phyloP scores from a whole-genome alignment of 2,888 invertebrate genomes.

The Notocelia uddmanniana region DNA sequence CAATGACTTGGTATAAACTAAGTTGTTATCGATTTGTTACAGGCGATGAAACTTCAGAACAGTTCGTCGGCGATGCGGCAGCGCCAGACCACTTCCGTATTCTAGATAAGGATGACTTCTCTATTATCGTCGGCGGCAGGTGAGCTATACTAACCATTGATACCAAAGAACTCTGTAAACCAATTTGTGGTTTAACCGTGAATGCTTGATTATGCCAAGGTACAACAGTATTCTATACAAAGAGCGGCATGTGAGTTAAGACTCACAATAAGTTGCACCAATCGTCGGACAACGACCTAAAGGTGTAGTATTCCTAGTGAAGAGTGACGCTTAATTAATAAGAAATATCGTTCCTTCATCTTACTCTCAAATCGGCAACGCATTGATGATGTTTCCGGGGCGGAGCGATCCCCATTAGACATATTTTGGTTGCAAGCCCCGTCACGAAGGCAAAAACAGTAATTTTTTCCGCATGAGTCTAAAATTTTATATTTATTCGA shows the following conservation, averaged over 20 bases:
- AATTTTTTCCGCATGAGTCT: constrained; percentile 43
- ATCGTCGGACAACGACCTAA: neutral
- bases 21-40: constrained; percentile 79
- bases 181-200: neutral
- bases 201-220: too few species aligned
- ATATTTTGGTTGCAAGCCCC: neutral
- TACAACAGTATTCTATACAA: neutral
- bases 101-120: constrained; percentile 94
- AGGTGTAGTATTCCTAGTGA: neutral
- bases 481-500: constrained; percentile 31
- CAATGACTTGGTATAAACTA: constrained; percentile 55
- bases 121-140: constrained; percentile 96
- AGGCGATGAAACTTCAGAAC: constrained; percentile 90
- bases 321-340: neutral
- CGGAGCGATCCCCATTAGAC: neutral
- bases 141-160: constrained; percentile 71
- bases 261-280: neutral
- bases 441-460: constrained; percentile 1
- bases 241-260: neutral
- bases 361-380: neutral
- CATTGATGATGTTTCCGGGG: constrained; percentile 3
- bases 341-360: neutral
- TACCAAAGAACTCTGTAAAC: constrained; percentile 7
- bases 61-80: constrained; percentile 92
- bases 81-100: constrained; percentile 95